A percentile compares a stretch with the other conserved stretches of the same genome.
Conservation (phyloP, 1,140 invertebrate genomes). For the Eueides isabella region DNA sequence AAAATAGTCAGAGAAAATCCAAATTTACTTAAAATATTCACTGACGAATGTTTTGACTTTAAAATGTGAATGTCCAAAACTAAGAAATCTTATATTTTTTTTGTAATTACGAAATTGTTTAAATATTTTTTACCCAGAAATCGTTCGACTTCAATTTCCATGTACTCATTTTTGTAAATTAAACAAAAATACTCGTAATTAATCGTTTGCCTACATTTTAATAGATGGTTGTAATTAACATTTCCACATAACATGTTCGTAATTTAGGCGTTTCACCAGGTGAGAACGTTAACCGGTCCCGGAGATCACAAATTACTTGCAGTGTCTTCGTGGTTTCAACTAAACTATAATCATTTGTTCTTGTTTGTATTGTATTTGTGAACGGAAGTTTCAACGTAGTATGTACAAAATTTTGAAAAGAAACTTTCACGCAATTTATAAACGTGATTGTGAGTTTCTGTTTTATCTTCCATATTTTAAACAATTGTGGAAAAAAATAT, state of each 20-base stretch:
- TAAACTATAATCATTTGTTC: conserved; percentile 67
- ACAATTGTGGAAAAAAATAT: too few species aligned
- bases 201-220: conserved; percentile 8
- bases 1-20: conserved; percentile 53
- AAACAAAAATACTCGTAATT: neutral
- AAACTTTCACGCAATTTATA: conserved; percentile 13
- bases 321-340: conserved; percentile 58
- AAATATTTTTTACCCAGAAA: neutral
- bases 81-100: neutral
- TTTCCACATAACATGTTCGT: conserved; percentile 14
- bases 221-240: conserved; percentile 24
- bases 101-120: too few species aligned
- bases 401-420: conserved; percentile 21
- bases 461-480: neutral
- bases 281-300: conserved; percentile 46
- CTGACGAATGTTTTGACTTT: conserved; percentile 66
- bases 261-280: conserved; percentile 45
- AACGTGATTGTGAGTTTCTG: neutral
- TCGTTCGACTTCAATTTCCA: neutral
- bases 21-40: conserved; percentile 64
- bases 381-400: conserved; percentile 43
- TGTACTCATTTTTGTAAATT: conserved; percentile 1
- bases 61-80: conserved; percentile 40
- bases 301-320: conserved; percentile 63
- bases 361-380: conserved; percentile 60